Percentiles rank a stretch among this genome's conserved stretches.
phyloP scores from a whole-genome alignment of 92 coral and sea anemone genomes.

The Phymanthus crucifer region DNA sequence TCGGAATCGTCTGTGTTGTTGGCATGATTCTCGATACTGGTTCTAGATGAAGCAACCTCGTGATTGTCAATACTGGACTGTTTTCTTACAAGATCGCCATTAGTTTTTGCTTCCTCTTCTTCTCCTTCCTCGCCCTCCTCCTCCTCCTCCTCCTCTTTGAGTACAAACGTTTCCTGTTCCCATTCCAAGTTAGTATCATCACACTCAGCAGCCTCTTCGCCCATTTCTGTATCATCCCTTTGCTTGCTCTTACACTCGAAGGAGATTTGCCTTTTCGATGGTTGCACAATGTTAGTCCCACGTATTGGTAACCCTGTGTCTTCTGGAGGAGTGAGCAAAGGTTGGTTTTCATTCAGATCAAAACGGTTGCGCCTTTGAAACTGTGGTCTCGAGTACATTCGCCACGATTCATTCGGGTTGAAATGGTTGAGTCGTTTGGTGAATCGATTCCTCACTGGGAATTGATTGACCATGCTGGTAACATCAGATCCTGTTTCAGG shows the following conservation, averaged over 20 bases:
- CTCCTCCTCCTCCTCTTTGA: conserved; percentile 26
- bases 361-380: conserved; percentile 17
- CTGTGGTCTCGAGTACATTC: conserved; percentile 21
- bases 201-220: conserved; percentile 10
- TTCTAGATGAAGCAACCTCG: not conserved
- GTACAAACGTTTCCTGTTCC: conserved; percentile 49
- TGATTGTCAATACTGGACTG: not conserved
- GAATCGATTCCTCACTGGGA: conserved; percentile 23
- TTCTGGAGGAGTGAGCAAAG: conserved; percentile 29
- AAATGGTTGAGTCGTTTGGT: conserved; percentile 49
- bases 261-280: conserved; percentile 21
- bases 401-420: conserved; percentile 42
- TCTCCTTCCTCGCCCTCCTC: no score
- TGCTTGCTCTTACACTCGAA: not conserved
- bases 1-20: conserved; percentile 3
- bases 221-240: not conserved
- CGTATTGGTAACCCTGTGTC: conserved; percentile 15
- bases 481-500: conserved; percentile 37
- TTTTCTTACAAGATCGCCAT: not conserved
- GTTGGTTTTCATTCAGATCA: conserved; percentile 23
- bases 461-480: not conserved
- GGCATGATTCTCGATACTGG: not conserved
- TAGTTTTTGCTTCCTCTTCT: no score
- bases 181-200: conserved; percentile 57
- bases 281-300: conserved; percentile 11